Evolutionary conservation across 2,113 vertebrate genomes (phyloP).

Genomic region (Mola mola): DNA sequence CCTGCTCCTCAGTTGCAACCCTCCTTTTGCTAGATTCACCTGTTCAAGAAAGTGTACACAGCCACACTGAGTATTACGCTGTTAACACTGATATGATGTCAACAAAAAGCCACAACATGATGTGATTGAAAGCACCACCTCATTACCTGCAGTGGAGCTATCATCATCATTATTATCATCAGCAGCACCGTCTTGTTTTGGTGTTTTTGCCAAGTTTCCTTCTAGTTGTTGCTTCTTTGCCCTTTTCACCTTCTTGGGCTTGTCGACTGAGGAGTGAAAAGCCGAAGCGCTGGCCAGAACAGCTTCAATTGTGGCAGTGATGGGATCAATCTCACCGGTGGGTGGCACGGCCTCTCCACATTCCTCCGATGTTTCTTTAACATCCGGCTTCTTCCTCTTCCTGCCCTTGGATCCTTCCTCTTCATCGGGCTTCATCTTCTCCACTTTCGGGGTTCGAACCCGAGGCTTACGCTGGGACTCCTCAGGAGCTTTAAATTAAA

Average conservation of each 20-base stretch:
- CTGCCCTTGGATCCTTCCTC: constrained; percentile 50
- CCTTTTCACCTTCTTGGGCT: constrained; percentile 71
- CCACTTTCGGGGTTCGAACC: constrained; percentile 65
- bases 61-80: background rate
- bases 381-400: constrained; percentile 65
- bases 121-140: too few species aligned
- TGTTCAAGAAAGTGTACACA: constrained; percentile 59
- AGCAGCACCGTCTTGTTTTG: constrained; percentile 46
- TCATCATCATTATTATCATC: constrained; percentile 72
- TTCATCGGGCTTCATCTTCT: constrained; percentile 46
- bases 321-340: constrained; percentile 57
- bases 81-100: too few species aligned
- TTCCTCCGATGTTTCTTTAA: constrained; percentile 21
- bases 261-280: constrained; percentile 19
- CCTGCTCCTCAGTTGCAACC: constrained; percentile 92
- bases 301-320: constrained; percentile 62
- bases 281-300: constrained; percentile 57
- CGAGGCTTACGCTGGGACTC: constrained; percentile 55
- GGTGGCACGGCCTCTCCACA: constrained; percentile 32
- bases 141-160: constrained; percentile 71
- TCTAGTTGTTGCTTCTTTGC: constrained; percentile 62
- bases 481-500: constrained; percentile 36
- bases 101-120: background rate
- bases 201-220: constrained; percentile 22
- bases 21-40: constrained; percentile 86